phyloP scores from a whole-genome alignment of 2,888 invertebrate genomes.

The Halictus quadricinctus region DNA sequence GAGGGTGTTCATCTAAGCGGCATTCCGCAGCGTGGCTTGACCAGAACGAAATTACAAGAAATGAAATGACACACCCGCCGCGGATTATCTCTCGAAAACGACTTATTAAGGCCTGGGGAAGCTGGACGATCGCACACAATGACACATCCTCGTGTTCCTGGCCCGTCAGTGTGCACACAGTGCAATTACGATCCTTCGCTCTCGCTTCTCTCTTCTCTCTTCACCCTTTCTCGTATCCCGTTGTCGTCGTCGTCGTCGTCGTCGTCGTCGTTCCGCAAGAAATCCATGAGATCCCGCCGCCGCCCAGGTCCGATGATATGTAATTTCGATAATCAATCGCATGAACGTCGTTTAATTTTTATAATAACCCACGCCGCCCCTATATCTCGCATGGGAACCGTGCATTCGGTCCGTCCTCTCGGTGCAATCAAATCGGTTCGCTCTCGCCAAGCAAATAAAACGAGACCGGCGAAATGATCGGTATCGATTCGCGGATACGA shows the following conservation, averaged over 20 bases:
- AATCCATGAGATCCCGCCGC: slow-evolving; percentile 29
- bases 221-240: slow-evolving; percentile 24
- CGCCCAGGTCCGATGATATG: slow-evolving; percentile 69
- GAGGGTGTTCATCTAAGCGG: slow-evolving; percentile 48
- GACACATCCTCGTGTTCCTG: slow-evolving; percentile 17
- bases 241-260: slow-evolving; percentile 21
- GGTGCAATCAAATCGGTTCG: slow-evolving; percentile 15
- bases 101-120: slow-evolving; percentile 77
- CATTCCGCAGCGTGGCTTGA: slow-evolving; percentile 62
- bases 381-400: slow-evolving; percentile 70
- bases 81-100: slow-evolving; percentile 80
- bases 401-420: not conserved
- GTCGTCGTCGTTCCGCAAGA: slow-evolving; percentile 40
- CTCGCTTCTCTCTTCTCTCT: slow-evolving; percentile 39
- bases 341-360: slow-evolving; percentile 83
- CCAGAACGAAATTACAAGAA: slow-evolving; percentile 79
- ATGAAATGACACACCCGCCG: slow-evolving; percentile 81
- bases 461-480: slow-evolving; percentile 17
- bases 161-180: slow-evolving; percentile 28
- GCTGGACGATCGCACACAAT: slow-evolving; percentile 58
- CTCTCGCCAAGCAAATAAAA: not conserved
- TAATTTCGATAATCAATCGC: slow-evolving; percentile 82
- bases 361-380: slow-evolving; percentile 77
- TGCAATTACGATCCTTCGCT: slow-evolving; percentile 52
- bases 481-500: slow-evolving; percentile 29